Evolutionary conservation across 1,140 invertebrate species (phyloP), one percentile per base, ranked within the genome.

Genomic region (Drosophila lowei): DNA sequence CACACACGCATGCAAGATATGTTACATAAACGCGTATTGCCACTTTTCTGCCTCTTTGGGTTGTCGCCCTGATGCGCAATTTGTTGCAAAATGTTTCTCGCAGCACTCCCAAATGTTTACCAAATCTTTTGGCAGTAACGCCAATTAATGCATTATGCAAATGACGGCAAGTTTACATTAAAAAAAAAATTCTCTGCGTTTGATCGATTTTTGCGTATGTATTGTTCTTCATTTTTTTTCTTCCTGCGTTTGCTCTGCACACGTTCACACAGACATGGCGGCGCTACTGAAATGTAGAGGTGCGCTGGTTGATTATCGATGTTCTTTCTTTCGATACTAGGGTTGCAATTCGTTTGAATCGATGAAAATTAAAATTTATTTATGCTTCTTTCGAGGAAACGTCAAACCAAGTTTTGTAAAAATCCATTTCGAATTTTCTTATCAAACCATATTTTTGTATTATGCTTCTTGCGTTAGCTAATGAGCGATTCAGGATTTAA

Each of bases 121-220:
- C 65, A 79, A 71, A 25, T 46, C 50, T 16, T 47, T 55, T 77
- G 38, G 61, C 7, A 38, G 57, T 30, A 52, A n/a, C 47, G 57
- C 62, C 47, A 66, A 56, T 42, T 84, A 18, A 47, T 55, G 44
- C 55, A 49, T 64, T 76, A 58, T 52, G 44, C 50, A 43, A 76
- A 34, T 16, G 43, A 53, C 48, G 58, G 52, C 28, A 38, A 50
- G 41, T 62, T 73, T 52, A 49, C 46, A 79, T 55, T 67, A 25
- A 52, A 77, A 86, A 85, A 18, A 83, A 84, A 85, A 83, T 65
- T 53, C 50, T 66, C 74, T 65, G 28, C 65, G 80, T 79, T 85
- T 85, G 68, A 85, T 85, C 80, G 80, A 85, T 85, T 85, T 79
- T 80, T 85, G 75, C 80, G 79, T 84, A 70, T 84, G 79, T 84